phyloP scores from a whole-genome alignment of 2,888 invertebrate species.

The Ormyrus rosae region DNA sequence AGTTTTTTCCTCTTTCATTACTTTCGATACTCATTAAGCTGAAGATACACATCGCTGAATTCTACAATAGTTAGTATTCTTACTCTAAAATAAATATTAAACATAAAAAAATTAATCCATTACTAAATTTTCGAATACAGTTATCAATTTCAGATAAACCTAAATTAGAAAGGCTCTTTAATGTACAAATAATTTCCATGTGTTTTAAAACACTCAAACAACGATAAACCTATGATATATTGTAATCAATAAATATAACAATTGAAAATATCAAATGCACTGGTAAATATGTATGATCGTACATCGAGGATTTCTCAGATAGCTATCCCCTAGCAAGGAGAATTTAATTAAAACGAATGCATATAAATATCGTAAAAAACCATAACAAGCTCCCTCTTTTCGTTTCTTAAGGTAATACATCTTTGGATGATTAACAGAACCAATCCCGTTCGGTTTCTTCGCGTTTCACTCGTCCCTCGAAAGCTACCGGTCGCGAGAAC shows the following conservation, averaged over 20 bases:
- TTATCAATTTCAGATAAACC: too few species aligned
- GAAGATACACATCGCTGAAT: too few species aligned
- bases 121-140: constrained; percentile 7
- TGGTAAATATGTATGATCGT: constrained; percentile 59
- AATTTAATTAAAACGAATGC: constrained; percentile 51
- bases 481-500: constrained; percentile 9
- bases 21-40: too few species aligned
- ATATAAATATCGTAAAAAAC: constrained; percentile 61
- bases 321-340: constrained; percentile 31
- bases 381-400: constrained; percentile 58
- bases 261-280: constrained; percentile 68
- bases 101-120: neutral
- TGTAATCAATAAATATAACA: constrained; percentile 70
- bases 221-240: constrained; percentile 65
- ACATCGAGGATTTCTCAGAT: constrained; percentile 34
- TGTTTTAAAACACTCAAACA: constrained; percentile 61
- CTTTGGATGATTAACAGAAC: constrained; percentile 71
- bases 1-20: too few species aligned
- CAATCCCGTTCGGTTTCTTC: constrained; percentile 51
- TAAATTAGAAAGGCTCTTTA: too few species aligned
- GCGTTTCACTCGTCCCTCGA: neutral
- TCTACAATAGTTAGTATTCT: too few species aligned
- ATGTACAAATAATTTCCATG: constrained; percentile 46
- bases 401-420: constrained; percentile 63
- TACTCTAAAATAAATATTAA: too few species aligned